Base-by-base conservation (phyloP, 1,140 invertebrate species). In the Drosophila lacertosa region DNA sequence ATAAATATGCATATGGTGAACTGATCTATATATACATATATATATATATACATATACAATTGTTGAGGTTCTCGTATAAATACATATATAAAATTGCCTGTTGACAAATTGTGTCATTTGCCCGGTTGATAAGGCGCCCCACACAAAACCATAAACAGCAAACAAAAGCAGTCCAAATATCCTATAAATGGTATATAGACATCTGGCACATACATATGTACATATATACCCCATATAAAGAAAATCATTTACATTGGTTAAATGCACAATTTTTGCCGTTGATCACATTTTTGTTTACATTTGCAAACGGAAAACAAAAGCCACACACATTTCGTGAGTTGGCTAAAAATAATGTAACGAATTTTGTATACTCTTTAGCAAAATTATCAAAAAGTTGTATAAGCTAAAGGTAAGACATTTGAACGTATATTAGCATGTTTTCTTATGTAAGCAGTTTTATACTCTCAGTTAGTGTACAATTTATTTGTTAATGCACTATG, bases 61-160 rank as follows among this genome's bases (percentile, higher is more conserved):
- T 66, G 24, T 59, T 59, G 54, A 50, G 44, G 15, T 57, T 57
- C n/a, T 59, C 45, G 18, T 40, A 13, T 37, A 58, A 37, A 26
- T 29, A 39, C 22, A 51, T 11, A 22, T 26, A 47, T 35, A 22
- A 48, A 64, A 16, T 10, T 63, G 26, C 32, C 24, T 79, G 80
- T 76, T 76, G 80, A 73, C 73, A 59, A 73, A 77, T 40, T 77
- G 81, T 86, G 77, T 77, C 80, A 80, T 71, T 71, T 65, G 62
- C 44, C 44, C 68, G 37, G 62, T 44, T 71, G 62, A 71, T 70
- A 70, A 70, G 60, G 29, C 10, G 10, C 29, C 39, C 20, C 37
- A 59, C 59, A 44, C 7, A 32, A 6, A 2, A 51, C 3, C 11
- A 20, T 4, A 22, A 57, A 26, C 10, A 5, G 24, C 13, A 18